These are phyloP conservation scores for Sinocyclocheilus grahami DNA, from an alignment of 2,113 vertebrate genomes.

Conservation along the genomic window DNA sequence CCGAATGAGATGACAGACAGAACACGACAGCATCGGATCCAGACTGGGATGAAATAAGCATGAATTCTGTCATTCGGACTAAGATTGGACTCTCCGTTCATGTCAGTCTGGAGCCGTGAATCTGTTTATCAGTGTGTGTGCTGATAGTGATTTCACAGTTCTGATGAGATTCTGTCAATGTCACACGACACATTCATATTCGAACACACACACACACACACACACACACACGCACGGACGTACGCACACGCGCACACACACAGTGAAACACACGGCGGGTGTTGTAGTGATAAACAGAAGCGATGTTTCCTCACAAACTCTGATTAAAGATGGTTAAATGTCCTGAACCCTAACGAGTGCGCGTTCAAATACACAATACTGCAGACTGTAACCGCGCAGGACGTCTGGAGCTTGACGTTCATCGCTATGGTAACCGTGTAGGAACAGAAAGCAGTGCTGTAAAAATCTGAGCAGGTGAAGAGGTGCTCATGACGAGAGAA, in stretches of 20 bases:
- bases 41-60: not conserved
- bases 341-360: no score
- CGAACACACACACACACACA: not conserved
- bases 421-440: no score
- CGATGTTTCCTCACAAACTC: not conserved
- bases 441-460: no score
- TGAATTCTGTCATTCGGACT: not conserved
- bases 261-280: not conserved
- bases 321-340: not conserved
- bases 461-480: no score
- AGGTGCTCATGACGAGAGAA: no score
- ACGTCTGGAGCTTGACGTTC: no score
- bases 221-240: not conserved
- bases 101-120: not conserved
- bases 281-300: not conserved
- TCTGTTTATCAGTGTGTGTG: not conserved
- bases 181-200: not conserved
- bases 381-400: no score
- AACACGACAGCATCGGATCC: not conserved
- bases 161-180: constrained; percentile 7
- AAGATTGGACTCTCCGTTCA: not conserved
- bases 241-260: not conserved
- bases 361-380: no score
- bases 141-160: not conserved
- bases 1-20: not conserved